phyloP scores from a whole-genome alignment of 2,888 invertebrate genomes.

The Zaprionus bogoriensis region DNA sequence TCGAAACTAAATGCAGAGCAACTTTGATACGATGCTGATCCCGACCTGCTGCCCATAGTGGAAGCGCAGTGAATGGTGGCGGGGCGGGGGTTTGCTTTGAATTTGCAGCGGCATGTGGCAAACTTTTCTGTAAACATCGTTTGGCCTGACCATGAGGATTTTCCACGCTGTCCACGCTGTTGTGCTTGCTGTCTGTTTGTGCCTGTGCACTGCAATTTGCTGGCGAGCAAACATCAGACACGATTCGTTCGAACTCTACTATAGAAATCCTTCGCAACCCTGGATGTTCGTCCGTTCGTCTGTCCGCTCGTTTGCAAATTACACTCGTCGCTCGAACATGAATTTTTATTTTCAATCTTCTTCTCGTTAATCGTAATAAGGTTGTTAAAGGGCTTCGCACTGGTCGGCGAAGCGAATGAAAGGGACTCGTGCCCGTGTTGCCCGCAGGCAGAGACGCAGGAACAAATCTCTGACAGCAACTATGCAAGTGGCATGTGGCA shows the following conservation, averaged over 20 bases:
- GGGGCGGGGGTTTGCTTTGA: not conserved
- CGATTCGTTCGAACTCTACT: conserved; percentile 29
- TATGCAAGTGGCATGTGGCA: conserved; percentile 36
- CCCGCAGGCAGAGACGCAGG: conserved; percentile 14
- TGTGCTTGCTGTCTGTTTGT: not conserved
- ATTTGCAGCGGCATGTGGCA: not conserved
- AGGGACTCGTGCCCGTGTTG: not conserved
- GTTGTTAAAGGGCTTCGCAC: conserved; percentile 40
- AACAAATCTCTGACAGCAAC: conserved; percentile 32
- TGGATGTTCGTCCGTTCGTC: no score
- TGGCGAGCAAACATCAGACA: conserved; percentile 43
- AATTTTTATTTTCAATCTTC: conserved; percentile 30
- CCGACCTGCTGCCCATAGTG: not conserved
- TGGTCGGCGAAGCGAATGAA: conserved; percentile 19
- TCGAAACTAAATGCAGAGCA: not conserved
- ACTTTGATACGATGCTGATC: not conserved
- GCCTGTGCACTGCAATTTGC: conserved; percentile 16
- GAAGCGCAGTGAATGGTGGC: not conserved
- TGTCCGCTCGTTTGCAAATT: no score
- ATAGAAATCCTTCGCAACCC: conserved; percentile 28
- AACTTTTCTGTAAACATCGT: not conserved
- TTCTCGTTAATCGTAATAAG: conserved; percentile 47
- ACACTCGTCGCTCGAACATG: conserved; percentile 41
- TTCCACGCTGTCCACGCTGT: not conserved
- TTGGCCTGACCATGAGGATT: not conserved